A percentile compares a stretch with the other conserved stretches of the same genome.
These are phyloP conservation scores for Isurus oxyrinchus DNA, from an alignment of 2,113 vertebrate species.

Conservation along the genomic window DNA sequence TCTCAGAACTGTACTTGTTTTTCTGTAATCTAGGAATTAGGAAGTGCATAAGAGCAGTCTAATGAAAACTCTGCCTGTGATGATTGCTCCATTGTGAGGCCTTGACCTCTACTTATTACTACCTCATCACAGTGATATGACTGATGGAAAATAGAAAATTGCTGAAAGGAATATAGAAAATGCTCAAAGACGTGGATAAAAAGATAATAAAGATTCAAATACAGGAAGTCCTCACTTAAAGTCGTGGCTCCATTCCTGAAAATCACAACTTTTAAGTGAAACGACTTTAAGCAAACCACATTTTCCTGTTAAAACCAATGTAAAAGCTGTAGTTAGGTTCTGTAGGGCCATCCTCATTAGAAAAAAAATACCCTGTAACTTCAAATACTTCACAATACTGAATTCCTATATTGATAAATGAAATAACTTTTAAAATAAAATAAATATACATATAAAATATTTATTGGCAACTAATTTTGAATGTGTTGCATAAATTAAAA, in stretches of 20 bases:
- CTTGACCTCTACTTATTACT: not conserved
- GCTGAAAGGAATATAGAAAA: not conserved
- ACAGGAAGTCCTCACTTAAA: not conserved
- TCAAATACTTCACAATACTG: not conserved
- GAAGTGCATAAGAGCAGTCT: not conserved
- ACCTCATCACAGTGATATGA: too few species aligned
- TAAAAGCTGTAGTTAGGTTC: too few species aligned
- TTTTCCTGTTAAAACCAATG: too few species aligned
- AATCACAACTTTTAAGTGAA: too few species aligned
- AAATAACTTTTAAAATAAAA: too few species aligned
- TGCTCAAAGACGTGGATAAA: not conserved
- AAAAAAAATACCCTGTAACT: not conserved
- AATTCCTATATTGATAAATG: not conserved
- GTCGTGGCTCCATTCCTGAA: too few species aligned
- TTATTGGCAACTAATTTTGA: not conserved
- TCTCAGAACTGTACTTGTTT: not conserved
- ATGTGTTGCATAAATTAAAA: not conserved
- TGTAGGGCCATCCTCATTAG: not conserved
- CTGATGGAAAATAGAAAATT: not conserved
- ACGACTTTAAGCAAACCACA: too few species aligned
- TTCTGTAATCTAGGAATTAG: not conserved
- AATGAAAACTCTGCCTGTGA: not conserved
- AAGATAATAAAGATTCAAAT: not conserved
- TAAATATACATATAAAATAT: not conserved
- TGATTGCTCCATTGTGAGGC: not conserved